Evolutionary conservation across 2,888 invertebrate species (phyloP), one percentile per base, ranked within the genome.

Genomic region (Stomorhina lunata): DNA sequence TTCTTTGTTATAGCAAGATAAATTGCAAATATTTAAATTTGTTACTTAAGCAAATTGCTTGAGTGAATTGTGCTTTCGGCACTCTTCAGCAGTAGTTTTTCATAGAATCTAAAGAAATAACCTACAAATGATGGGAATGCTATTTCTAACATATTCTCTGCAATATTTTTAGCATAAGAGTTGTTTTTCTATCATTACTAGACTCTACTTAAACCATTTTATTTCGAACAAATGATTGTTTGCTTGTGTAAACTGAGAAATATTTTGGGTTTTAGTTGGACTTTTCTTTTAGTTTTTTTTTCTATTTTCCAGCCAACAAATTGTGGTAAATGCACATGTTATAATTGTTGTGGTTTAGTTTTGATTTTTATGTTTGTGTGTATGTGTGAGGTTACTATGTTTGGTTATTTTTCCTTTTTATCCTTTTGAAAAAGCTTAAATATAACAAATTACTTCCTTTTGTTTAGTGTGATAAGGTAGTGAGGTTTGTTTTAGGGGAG

Each of bases 1-100:
- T 43, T 63, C 29, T 43, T 17, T 17, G 10, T 43, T 32, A 37
- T 37, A 57, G 45, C 86, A 87, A 88, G 88, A 89, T 88, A 88
- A 88, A 88, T 88, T 89, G 89, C 89, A 89, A 88, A 89, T 89
- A 88, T 89, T 89, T 89, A 87, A 87, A 88, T 88, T 87, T 88
- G 88, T 88, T 87, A 88, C 88, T 89, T 88, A 88, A 87, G 88
- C 87, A 89, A 88, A 88, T 88, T 89, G 89, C 87, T 86, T 85
- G 88, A 88, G 86, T 89, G 88, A 89, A 87, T 88, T 87, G 87
- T 86, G 87, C 87, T 87, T 88, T 89, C 89, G 87, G 87, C 82
- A 81, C 82, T 59, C 82, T 75, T 73, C 66, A 80, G 43, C 65
- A 71, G 17, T 53, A 61, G 20, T 68, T 25, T 55, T 50, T 61